These are phyloP conservation scores for Anarrhichthys ocellatus DNA, from an alignment of 2,113 vertebrate species.

Conservation along the genomic window DNA sequence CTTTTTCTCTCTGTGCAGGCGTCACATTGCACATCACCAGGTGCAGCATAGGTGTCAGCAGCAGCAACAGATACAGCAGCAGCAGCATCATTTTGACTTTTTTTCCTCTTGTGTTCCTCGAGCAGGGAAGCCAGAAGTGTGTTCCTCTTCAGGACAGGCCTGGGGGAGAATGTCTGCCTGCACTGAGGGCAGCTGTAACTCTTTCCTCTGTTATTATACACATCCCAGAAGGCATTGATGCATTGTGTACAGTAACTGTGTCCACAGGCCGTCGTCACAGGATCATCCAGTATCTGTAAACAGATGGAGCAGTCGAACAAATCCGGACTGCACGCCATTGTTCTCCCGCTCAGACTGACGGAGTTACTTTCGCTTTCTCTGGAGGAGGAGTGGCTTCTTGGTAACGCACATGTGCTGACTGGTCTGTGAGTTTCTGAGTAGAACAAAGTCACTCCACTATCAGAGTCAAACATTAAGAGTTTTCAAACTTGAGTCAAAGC, in stretches of 20 bases:
- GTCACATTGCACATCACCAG: conserved; percentile 58
- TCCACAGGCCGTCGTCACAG: conserved; percentile 64
- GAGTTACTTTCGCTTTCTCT: conserved; percentile 12
- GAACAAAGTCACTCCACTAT: neutral
- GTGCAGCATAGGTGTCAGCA: neutral
- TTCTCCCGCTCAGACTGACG: neutral
- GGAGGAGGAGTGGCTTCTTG: conserved; percentile 18
- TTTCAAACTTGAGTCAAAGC: neutral
- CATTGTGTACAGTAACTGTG: conserved; percentile 66
- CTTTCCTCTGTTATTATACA: neutral
- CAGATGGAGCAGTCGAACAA: conserved; percentile 60
- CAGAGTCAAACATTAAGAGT: conserved; percentile 2
- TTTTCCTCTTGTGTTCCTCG: conserved; percentile 15
- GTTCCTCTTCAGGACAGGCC: conserved; percentile 63
- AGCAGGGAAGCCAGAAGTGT: conserved; percentile 49
- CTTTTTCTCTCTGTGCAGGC: conserved; percentile 48
- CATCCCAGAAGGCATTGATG: conserved; percentile 60
- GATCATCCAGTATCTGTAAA: conserved; percentile 47
- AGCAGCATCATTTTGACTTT: neutral
- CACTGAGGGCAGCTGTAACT: conserved; percentile 68
- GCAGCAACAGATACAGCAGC: neutral
- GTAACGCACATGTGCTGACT: neutral
- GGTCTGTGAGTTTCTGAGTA: neutral
- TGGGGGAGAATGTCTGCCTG: conserved; percentile 37
- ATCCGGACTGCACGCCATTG: conserved; percentile 38